Evolutionary conservation across 2,888 invertebrate genomes (phyloP).

Genomic region (Exephanes ischioxanthus): DNA sequence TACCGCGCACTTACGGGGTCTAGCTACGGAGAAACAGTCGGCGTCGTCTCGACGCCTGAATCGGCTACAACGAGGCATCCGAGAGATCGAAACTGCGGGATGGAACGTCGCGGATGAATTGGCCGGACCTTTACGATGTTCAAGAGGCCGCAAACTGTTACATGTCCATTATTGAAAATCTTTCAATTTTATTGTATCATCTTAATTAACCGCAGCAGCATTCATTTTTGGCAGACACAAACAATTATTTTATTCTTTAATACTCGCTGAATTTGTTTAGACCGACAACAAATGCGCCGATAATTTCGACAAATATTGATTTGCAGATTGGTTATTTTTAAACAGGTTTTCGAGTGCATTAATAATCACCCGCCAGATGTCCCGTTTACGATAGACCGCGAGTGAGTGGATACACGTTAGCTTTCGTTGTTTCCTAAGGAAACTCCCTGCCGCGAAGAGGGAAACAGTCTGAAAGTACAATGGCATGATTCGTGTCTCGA

Average conservation of each 20-base stretch:
- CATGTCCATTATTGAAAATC: neutral
- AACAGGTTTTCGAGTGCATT: neutral
- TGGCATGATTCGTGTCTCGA: neutral
- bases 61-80: slow-evolving; percentile 11
- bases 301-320: no score
- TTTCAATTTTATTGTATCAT: neutral
- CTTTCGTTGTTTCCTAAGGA: neutral
- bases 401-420: slow-evolving; percentile 4
- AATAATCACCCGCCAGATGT: neutral
- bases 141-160: neutral
- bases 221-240: no score
- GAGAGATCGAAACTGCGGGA: slow-evolving; percentile 5
- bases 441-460: neutral
- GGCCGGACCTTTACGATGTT: neutral
- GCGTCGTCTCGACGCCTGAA: slow-evolving; percentile 38
- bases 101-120: slow-evolving; percentile 10
- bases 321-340: neutral
- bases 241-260: no score
- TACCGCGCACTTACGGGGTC: slow-evolving; percentile 2
- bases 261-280: no score
- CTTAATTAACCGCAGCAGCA: no score
- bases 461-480: slow-evolving; percentile 18
- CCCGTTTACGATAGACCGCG: neutral
- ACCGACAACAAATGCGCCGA: no score
- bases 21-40: slow-evolving; percentile 18